Percentiles rank a stretch among this genome's conserved stretches.
phyloP scores from a whole-genome alignment of 2,888 invertebrate species.

The Pterobdella sp. region DNA sequence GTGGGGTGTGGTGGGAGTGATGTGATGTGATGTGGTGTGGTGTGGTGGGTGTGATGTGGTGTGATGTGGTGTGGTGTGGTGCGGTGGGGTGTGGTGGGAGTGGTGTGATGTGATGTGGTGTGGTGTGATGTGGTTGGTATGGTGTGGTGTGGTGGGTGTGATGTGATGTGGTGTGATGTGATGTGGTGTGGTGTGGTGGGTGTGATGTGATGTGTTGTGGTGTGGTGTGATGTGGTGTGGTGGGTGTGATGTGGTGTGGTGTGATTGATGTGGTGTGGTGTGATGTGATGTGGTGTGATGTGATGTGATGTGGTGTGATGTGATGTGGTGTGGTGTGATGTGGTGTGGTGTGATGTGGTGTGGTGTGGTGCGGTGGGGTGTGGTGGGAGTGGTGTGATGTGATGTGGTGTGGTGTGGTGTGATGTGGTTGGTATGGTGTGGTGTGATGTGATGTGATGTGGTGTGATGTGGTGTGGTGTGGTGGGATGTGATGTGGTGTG shows the following conservation, averaged over 20 bases:
- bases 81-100: conserved; percentile 13
- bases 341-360: conserved; percentile 11
- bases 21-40: conserved; percentile 13
- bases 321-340: conserved; percentile 8
- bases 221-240: conserved; percentile 5
- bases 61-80: conserved; percentile 9
- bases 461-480: no score
- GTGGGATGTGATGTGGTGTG: no score
- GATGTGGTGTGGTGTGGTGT: conserved; percentile 8
- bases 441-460: neutral
- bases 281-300: no score
- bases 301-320: conserved; percentile 8
- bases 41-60: conserved; percentile 13
- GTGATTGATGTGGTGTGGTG: no score
- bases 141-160: conserved; percentile 14
- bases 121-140: conserved; percentile 16
- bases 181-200: no score
- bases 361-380: conserved; percentile 3
- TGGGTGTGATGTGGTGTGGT: conserved; percentile 10
- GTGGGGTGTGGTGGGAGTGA: conserved; percentile 13
- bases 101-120: no score
- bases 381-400: neutral
- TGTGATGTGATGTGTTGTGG: no score
- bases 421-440: neutral
- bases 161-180: neutral